phyloP scores from a whole-genome alignment of 2,113 vertebrate genomes.

The Podilymbus podiceps region DNA sequence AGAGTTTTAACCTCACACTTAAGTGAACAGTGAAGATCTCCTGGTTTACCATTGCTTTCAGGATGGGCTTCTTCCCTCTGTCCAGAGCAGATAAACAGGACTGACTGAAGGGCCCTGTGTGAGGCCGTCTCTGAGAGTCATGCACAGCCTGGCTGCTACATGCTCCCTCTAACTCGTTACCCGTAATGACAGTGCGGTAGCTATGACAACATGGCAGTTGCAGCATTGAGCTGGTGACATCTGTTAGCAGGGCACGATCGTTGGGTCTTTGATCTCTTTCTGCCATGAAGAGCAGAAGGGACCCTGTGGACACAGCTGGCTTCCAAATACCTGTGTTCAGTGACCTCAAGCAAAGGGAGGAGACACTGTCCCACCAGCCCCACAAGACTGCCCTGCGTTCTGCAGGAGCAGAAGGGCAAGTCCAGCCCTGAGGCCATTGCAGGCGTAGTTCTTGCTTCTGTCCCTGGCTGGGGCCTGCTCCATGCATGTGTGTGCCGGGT shows the following conservation, averaged over 20 bases:
- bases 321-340: not conserved
- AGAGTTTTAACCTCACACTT: not conserved
- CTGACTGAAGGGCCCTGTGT: rapidly evolving
- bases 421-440: not conserved
- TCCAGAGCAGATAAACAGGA: not conserved
- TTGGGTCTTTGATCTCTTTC: not conserved
- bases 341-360: not conserved
- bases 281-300: not conserved
- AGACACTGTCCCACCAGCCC: rapidly evolving
- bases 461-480: not conserved
- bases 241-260: not conserved
- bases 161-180: not conserved
- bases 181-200: not conserved
- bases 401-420: not conserved
- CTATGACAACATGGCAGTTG: not conserved
- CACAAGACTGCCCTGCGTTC: not conserved
- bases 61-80: rapidly evolving
- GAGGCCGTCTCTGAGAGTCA: not conserved
- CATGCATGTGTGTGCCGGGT: rapidly evolving
- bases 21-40: not conserved
- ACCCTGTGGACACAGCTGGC: not conserved
- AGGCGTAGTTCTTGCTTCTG: not conserved
- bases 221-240: not conserved
- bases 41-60: not conserved
- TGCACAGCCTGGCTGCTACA: not conserved